Evolutionary conservation across 1,140 invertebrate species (phyloP), one percentile per base, ranked within the genome.

Genomic region (roundworm (Caenorhabditis elegans)): DNA sequence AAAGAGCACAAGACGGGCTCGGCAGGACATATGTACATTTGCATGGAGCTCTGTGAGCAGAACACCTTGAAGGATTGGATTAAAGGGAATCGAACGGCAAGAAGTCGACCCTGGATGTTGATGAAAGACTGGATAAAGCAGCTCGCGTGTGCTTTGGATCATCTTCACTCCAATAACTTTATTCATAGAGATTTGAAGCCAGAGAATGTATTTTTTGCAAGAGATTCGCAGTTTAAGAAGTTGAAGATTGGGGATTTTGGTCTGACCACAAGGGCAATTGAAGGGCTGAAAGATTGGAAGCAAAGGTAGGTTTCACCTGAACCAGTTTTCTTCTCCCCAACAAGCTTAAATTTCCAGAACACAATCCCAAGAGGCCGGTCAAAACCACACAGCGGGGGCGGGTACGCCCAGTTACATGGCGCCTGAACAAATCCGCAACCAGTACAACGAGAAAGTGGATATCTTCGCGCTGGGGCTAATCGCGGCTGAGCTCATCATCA

Each of bases 231-330:
- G 3, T 60, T 60, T 15, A 31, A 22, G 17, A 60, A 60, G 13
- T 17, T 60, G 53, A 60, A 60, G n/a, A 34, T 60, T 31, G 53
- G 53, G 3, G 53, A 60, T 60, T 60, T 60, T 60, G 53, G 53
- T 1, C 15, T 60, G 28, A 28, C 53, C 1, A 34, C 28, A 0
- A 60, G 53, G n/a, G 53, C 53, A 8, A 60, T 53, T 53, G 49
- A 6, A 13, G n/a, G 6, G 13, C 19, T 53, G 49, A 8, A 34
- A 17, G 28, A 60, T 17, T 11, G 13, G 13, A 28, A 17, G n/a
- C 1, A 24, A 3, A 31, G 34, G 53, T 60, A 5, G n/a, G 53
- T 31, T 60, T 31, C 2, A 13, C 47, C 1, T n/a, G 6, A 19
- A 49, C n/a, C 1, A 2, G n/a, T 49, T 49, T 19, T 49, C 47